Evolutionary conservation across 1,140 invertebrate genomes (phyloP).

Genomic region (Euwallacea similis): DNA sequence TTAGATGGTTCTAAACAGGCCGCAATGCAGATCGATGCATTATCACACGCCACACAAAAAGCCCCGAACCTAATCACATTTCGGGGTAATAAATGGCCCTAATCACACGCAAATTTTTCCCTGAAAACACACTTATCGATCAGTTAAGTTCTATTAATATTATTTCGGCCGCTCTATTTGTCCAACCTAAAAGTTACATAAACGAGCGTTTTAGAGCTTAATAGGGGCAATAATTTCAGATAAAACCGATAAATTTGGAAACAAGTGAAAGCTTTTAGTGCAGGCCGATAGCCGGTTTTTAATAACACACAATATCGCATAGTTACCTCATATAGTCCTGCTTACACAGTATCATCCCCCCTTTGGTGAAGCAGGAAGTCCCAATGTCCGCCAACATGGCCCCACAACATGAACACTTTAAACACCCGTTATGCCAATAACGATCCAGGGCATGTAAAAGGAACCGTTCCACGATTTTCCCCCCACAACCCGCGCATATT

Average conservation of each 20-base stretch:
- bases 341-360: conserved; percentile 91
- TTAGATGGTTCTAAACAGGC: conserved; percentile 55
- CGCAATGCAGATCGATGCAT: conserved; percentile 54
- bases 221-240: conserved; percentile 23
- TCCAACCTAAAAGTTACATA: conserved; percentile 31
- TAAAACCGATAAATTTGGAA: conserved; percentile 22
- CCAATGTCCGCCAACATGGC: conserved; percentile 86
- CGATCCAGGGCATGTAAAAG: conserved; percentile 85
- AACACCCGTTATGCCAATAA: conserved; percentile 91
- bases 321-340: conserved; percentile 89
- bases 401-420: conserved; percentile 88
- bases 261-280: conserved; percentile 26
- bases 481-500: conserved; percentile 68
- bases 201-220: conserved; percentile 26
- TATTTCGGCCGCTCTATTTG: no score
- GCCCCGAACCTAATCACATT: conserved; percentile 40
- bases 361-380: conserved; percentile 85
- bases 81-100: conserved; percentile 39
- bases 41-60: conserved; percentile 47
- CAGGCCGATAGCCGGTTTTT: no score
- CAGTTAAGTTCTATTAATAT: no score
- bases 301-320: not conserved
- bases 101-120: not conserved
- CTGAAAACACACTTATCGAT: no score
- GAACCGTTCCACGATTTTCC: conserved; percentile 85